Evolutionary conservation across 1,140 invertebrate species (phyloP).

Genomic region (Capitella teleta): DNA sequence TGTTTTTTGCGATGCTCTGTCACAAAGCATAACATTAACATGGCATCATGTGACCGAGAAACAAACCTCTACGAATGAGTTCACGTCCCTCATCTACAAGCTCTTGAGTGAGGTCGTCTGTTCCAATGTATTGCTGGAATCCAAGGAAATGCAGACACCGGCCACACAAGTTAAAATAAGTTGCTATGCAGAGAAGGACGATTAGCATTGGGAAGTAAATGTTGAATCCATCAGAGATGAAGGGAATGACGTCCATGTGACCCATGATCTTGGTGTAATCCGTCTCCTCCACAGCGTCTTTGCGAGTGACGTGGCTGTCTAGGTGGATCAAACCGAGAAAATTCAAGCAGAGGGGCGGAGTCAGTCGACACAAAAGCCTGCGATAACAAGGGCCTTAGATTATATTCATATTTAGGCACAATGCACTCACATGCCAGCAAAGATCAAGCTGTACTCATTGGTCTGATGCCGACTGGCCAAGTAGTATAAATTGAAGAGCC

Average conservation of each 20-base stretch:
- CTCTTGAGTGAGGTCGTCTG: slow-evolving; percentile 85
- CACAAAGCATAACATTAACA: slow-evolving; percentile 14
- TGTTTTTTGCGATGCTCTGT: slow-evolving; percentile 68
- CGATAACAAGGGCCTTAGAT: slow-evolving; percentile 4
- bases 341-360: slow-evolving; percentile 95
- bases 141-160: slow-evolving; percentile 76
- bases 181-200: slow-evolving; percentile 81
- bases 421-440: slow-evolving; percentile 69
- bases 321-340: slow-evolving; percentile 95
- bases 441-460: slow-evolving; percentile 96
- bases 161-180: slow-evolving; percentile 88
- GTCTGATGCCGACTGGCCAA: slow-evolving; percentile 94
- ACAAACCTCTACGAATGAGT: slow-evolving; percentile 58
- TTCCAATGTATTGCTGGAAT: slow-evolving; percentile 87
- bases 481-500: slow-evolving; percentile 93
- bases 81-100: slow-evolving; percentile 85
- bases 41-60: not conserved
- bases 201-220: slow-evolving; percentile 98
- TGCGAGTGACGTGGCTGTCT: slow-evolving; percentile 89
- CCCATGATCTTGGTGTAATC: slow-evolving; percentile 97
- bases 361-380: slow-evolving; percentile 89
- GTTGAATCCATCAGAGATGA: slow-evolving; percentile 96
- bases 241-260: slow-evolving; percentile 95
- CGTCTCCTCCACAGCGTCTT: slow-evolving; percentile 61
- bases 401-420: not conserved